phyloP scores from a whole-genome alignment of 2,113 vertebrate genomes.

The Phyllostomus discolor region DNA sequence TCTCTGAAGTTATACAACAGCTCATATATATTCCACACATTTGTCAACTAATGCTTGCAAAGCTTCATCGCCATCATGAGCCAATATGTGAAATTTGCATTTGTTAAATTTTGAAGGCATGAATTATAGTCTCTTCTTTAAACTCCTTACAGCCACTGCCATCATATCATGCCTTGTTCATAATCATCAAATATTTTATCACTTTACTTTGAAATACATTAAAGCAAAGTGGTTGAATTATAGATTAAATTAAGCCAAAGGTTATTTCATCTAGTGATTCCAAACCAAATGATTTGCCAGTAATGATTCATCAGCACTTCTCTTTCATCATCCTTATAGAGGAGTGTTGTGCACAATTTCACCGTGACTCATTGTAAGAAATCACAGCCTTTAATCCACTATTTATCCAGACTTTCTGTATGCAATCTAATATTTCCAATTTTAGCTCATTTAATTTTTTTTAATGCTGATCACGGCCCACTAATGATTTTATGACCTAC shows the following conservation, averaged over 20 bases:
- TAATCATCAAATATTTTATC: background rate
- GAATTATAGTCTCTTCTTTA: slow-evolving; percentile 4
- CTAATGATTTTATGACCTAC: background rate
- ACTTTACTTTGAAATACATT: slow-evolving; percentile 9
- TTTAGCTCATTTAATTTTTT: background rate
- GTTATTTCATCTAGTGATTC: background rate
- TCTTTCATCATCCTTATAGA: background rate
- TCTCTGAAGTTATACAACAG: background rate
- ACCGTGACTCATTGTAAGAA: background rate
- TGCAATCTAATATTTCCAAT: background rate
- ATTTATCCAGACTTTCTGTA: background rate
- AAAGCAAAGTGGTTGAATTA: background rate
- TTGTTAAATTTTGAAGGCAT: slow-evolving; percentile 9
- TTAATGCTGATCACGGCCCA: background rate
- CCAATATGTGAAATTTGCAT: background rate
- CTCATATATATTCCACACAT: background rate
- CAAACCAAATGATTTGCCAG: background rate
- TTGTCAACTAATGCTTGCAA: background rate
- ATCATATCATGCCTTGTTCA: background rate
- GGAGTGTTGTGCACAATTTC: background rate
- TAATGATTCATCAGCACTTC: background rate
- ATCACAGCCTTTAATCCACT: background rate
- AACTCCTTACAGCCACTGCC: background rate
- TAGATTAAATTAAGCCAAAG: background rate
- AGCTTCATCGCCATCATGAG: background rate